These are phyloP conservation scores for Trissolcus basalis DNA, from an alignment of 1,140 invertebrate species.

Conservation along the genomic window DNA sequence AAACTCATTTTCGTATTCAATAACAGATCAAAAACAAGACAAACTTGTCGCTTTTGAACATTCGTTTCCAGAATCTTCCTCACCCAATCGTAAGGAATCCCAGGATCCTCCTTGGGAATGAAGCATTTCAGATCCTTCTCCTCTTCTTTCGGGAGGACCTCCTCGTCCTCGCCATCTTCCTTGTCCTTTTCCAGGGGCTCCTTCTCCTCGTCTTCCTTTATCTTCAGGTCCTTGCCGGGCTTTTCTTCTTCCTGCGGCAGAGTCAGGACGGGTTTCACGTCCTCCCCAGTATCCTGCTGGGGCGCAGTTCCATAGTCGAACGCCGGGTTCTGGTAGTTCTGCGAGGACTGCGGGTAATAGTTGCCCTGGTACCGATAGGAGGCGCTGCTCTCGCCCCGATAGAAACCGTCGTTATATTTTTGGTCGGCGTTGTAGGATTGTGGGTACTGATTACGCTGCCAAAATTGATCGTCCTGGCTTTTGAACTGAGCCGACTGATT, in stretches of 20 bases:
- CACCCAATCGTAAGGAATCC: conserved; percentile 89
- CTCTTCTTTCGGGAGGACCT: conserved; percentile 70
- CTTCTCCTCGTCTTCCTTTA: conserved; percentile 69
- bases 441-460: conserved; percentile 70
- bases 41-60: background rate
- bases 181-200: conserved; percentile 77
- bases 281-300: conserved; percentile 1
- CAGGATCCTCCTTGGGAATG: conserved; percentile 82
- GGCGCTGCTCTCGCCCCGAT: conserved; percentile 61
- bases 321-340: conserved; percentile 68
- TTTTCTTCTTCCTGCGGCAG: conserved; percentile 1
- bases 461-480: conserved; percentile 66
- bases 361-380: conserved; percentile 68
- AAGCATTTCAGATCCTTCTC: conserved; percentile 76
- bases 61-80: conserved; percentile 46
- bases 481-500: conserved; percentile 53
- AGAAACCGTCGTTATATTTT: conserved; percentile 66
- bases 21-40: conserved; percentile 25
- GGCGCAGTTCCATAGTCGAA: conserved; percentile 61
- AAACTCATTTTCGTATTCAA: conserved; percentile 4
- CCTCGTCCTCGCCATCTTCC: conserved; percentile 73
- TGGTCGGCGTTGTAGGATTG: conserved; percentile 64
- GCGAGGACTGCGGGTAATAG: conserved; percentile 63
- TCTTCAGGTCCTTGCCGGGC: conserved; percentile 18
- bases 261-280: too few relatives aligned